Percentiles rank a stretch among this genome's conserved stretches.
These are phyloP conservation scores for Montifringilla adamsi DNA, from an alignment of 2,113 vertebrate genomes.

Conservation along the genomic window DNA sequence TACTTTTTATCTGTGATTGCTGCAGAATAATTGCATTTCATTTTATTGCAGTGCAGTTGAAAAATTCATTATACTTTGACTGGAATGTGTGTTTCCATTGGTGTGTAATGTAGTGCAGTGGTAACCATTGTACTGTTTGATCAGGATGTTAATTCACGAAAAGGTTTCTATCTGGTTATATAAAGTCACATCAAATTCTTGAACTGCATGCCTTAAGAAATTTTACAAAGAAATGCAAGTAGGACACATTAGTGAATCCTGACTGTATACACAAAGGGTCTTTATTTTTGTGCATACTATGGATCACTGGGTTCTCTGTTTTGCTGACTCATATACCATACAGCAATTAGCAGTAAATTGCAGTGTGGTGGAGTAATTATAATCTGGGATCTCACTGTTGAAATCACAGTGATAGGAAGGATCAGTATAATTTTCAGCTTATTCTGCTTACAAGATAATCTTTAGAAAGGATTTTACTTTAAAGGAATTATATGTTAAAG, in stretches of 20 bases:
- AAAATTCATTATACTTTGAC: not conserved
- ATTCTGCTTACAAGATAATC: not conserved
- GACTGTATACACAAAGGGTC: not conserved
- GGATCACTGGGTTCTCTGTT: slow-evolving; percentile 14
- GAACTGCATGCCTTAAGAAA: not conserved
- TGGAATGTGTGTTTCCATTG: not conserved
- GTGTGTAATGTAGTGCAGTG: not conserved
- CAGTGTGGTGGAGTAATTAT: not conserved
- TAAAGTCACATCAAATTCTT: not conserved
- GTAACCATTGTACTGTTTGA: not conserved
- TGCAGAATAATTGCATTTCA: not conserved
- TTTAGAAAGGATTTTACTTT: not conserved
- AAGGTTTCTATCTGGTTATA: not conserved
- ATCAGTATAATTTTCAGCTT: not conserved
- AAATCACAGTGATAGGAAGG: not conserved
- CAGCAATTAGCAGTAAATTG: slow-evolving; percentile 9
- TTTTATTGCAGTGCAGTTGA: not conserved
- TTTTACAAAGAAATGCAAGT: not conserved
- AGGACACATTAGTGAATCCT: not conserved
- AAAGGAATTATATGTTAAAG: not conserved
- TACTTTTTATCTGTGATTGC: not conserved
- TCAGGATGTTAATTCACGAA: not conserved
- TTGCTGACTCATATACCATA: slow-evolving; percentile 7
- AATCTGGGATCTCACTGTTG: not conserved
- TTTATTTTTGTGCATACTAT: slow-evolving; percentile 41